These are phyloP conservation scores for Drosophila lacteicornis DNA, from an alignment of 1,140 invertebrate genomes.

Conservation along the genomic window DNA sequence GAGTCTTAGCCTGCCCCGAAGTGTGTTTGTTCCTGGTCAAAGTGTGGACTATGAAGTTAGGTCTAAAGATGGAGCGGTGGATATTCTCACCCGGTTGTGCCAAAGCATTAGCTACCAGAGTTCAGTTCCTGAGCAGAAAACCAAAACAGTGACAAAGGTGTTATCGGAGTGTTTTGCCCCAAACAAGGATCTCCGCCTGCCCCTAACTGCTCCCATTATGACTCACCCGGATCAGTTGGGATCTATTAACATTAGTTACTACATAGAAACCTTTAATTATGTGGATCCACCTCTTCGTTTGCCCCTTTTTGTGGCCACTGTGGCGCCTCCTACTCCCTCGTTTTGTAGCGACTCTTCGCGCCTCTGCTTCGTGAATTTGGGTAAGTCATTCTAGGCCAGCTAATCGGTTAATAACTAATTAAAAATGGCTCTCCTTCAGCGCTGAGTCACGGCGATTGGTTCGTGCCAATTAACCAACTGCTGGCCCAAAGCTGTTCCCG, in stretches of 20 bases:
- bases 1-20: conserved; percentile 47
- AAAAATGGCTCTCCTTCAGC: conserved; percentile 23
- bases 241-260: conserved; percentile 50
- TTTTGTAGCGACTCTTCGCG: not conserved
- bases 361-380: conserved; percentile 54
- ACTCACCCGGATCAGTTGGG: conserved; percentile 6
- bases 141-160: conserved; percentile 36
- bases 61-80: not conserved
- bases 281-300: conserved; percentile 24
- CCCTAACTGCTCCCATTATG: conserved; percentile 56
- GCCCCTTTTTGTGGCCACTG: conserved; percentile 58
- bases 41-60: conserved; percentile 41
- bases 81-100: conserved; percentile 31
- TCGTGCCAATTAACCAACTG: conserved; percentile 42
- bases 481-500: conserved; percentile 50
- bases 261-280: conserved; percentile 44
- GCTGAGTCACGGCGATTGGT: conserved; percentile 41
- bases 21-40: conserved; percentile 68
- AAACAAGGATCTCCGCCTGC: conserved; percentile 44
- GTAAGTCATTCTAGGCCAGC: conserved; percentile 22
- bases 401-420: not conserved
- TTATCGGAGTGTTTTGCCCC: conserved; percentile 28
- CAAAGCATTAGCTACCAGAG: conserved; percentile 47
- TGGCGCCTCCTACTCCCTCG: conserved; percentile 44
- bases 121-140: conserved; percentile 21